A percentile compares a stretch with the other conserved stretches of the same genome.
Conservation (phyloP, 1,140 invertebrate genomes). For the Venustaconcha ellipsiformis region DNA sequence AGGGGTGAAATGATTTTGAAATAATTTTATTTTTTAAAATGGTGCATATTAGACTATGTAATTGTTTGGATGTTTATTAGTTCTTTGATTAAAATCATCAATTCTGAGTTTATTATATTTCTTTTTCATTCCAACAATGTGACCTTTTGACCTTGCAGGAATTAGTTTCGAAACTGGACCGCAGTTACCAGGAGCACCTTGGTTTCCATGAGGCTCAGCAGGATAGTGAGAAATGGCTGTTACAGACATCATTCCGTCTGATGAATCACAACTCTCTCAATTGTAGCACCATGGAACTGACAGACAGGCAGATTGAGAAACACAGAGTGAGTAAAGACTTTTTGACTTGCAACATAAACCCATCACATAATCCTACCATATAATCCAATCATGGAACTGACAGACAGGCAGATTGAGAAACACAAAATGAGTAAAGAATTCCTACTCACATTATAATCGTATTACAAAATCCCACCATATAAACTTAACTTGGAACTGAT, state of each 20-base stretch:
- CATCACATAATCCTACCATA: not conserved
- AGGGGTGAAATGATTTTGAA: no score
- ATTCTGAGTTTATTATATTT: no score
- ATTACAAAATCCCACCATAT: not conserved
- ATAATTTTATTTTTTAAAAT: no score
- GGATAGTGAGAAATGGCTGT: slow-evolving; percentile 94
- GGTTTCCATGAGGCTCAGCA: slow-evolving; percentile 90
- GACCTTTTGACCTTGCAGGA: slow-evolving; percentile 42
- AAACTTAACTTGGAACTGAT: slow-evolving; percentile 82
- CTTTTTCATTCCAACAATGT: not conserved
- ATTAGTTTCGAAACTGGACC: slow-evolving; percentile 51
- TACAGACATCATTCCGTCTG: slow-evolving; percentile 94
- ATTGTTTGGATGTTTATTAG: no score
- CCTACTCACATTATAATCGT: not conserved
- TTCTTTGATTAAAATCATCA: no score
- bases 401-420: slow-evolving; percentile 88
- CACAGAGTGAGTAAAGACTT: slow-evolving; percentile 75
- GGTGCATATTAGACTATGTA: no score
- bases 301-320: slow-evolving; percentile 88
- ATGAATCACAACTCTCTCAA: slow-evolving; percentile 97
- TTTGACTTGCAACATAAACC: not conserved
- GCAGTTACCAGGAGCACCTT: slow-evolving; percentile 78
- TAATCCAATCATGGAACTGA: slow-evolving; percentile 81
- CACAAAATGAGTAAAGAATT: slow-evolving; percentile 75
- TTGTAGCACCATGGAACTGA: slow-evolving; percentile 89